Evolutionary conservation across 2,797 vertebrate species (phyloP).

Genomic region (Acanthornis magna): DNA sequence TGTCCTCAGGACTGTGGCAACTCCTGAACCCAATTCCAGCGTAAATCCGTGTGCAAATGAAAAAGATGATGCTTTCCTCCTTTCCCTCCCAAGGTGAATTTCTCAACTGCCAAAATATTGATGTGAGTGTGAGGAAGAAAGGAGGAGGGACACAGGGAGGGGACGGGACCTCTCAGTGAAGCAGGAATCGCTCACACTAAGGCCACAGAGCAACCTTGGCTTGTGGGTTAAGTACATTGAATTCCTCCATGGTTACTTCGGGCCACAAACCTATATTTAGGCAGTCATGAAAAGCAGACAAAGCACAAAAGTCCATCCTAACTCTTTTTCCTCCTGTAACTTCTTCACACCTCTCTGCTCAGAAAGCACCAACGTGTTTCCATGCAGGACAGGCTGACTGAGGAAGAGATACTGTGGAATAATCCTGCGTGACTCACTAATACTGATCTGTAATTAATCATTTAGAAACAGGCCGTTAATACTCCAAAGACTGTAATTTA

Average conservation of each 20-base stretch:
- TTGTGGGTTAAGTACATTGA: not conserved
- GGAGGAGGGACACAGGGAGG: not conserved
- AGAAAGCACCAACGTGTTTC: not conserved
- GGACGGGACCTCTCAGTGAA: not conserved
- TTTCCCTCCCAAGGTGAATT: not conserved
- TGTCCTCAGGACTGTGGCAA: not conserved
- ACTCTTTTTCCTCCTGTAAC: not conserved
- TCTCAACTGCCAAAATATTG: not conserved
- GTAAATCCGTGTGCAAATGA: not conserved
- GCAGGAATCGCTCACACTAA: not conserved
- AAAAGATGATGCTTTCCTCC: not conserved
- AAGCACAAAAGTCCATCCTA: not conserved
- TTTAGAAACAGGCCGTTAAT: conserved; percentile 42
- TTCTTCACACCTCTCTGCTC: not conserved
- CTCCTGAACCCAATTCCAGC: not conserved
- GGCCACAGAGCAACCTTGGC: not conserved
- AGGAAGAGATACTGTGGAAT: not conserved
- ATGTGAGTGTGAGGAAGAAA: not conserved
- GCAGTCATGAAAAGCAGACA: not conserved
- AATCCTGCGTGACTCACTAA: not conserved
- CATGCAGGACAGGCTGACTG: not conserved
- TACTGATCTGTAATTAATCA: conserved; percentile 33
- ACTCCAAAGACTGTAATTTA: conserved; percentile 28
- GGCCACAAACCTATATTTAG: not conserved
- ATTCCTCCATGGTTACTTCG: not conserved